These are phyloP conservation scores for Karalla daura DNA, from an alignment of 2,797 vertebrate genomes.

Conservation along the genomic window DNA sequence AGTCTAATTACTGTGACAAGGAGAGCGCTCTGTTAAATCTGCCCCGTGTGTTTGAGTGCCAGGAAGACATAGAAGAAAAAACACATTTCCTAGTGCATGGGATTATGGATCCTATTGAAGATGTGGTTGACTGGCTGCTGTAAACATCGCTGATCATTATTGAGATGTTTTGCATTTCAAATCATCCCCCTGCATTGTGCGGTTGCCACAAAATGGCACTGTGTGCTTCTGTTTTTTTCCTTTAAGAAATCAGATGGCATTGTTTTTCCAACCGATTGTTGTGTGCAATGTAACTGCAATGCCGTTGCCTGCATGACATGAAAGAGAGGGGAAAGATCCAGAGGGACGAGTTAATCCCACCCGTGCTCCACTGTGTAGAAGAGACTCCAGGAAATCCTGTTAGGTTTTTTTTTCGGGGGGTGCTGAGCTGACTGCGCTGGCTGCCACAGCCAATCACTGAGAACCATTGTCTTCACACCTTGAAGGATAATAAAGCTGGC, in stretches of 20 bases:
- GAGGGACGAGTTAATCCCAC: constrained; percentile 29
- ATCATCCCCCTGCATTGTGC: constrained; percentile 19
- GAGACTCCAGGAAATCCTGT: constrained; percentile 9
- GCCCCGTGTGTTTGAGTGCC: constrained; percentile 13
- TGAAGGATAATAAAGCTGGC: constrained; percentile 33
- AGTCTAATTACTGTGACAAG: constrained; percentile 54
- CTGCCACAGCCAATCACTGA: constrained; percentile 23
- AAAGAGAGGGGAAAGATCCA: constrained; percentile 12
- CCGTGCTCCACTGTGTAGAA: constrained; percentile 12
- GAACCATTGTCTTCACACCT: constrained; percentile 19
- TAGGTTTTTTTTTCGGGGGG: constrained; percentile 8
- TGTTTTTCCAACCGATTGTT: constrained; percentile 17
- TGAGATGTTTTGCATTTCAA: constrained; percentile 21
- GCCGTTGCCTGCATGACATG: constrained; percentile 5
- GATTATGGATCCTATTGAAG: constrained; percentile 12
- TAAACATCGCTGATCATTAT: constrained; percentile 34
- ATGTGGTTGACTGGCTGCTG: constrained; percentile 22
- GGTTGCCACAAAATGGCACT: constrained; percentile 62
- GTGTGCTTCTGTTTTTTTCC: constrained; percentile 42
- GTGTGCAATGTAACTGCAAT: constrained; percentile 11
- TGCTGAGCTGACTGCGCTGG: constrained; percentile 5
- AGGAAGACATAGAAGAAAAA: constrained; percentile 1
- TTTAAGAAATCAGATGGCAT: background rate
- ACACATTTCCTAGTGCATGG: constrained; percentile 3
- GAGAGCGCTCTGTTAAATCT: constrained; percentile 17